Evolutionary conservation across 2,113 vertebrate species (phyloP), one percentile per base, ranked within the genome.

Genomic region (Microtus oregoni): DNA sequence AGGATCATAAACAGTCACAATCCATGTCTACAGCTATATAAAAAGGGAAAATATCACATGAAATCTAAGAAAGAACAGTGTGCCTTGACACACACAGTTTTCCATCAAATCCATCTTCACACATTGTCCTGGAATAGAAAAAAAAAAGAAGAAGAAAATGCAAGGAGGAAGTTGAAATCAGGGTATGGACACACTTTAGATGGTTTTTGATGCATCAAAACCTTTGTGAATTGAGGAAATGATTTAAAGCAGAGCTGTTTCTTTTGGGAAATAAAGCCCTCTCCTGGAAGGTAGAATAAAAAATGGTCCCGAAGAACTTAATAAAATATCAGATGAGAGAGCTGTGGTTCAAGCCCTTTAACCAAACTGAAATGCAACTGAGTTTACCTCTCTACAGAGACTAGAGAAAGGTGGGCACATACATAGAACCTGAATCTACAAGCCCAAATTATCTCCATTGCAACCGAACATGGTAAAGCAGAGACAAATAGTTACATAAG

Each of bases 181-280:
- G 28, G 26, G 4, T 0, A 63, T 75, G 15, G 55, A 79, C 72
- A 89, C 9, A 44, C 52, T 44, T 47, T 68, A 75, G 32, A 41
- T n/a, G 26, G 15, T 20, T 91, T 38, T 15, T 15, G 65, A 89
- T 19, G 52, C 0, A 63, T 44, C 44, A 86, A 85, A 86, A 8
- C 28, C 44, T 76, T 73, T 24, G 79, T 86, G 65, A 95, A 61
- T 72, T 83, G 55, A 44, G 55, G 58, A 79, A 97, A n/a, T 82
- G 70, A 86, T 58, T 90, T 76, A 95, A 79, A 90, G 26, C 35
- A 89, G 73, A 28, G 1, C 15, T 91, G 1, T 92, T 92, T 92
- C 58, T 90, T 77, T 28, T 73, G 44, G 38, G 30, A 96, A 96
- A 92, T 73, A 96, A 97, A 76, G 30, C 9, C 92, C 88, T 32